A percentile compares a stretch with the other conserved stretches of the same genome.
Evolutionary conservation across 2,888 invertebrate species (phyloP).

Genomic region (Lottia scabra): DNA sequence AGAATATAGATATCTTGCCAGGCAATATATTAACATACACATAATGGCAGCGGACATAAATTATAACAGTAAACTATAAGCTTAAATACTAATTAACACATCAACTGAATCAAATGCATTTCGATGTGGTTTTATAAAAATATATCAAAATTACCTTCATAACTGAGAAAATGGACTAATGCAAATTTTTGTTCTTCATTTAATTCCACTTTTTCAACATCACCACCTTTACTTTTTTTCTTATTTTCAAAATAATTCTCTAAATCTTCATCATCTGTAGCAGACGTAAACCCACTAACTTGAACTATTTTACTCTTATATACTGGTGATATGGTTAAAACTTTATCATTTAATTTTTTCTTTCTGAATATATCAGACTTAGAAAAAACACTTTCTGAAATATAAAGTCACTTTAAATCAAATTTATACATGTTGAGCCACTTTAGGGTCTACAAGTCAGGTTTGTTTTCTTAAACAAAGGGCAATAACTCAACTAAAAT

Average conservation of each 20-base stretch:
- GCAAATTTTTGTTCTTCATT: slow-evolving; percentile 16
- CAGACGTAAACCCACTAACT: background rate
- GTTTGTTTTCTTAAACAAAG: no score
- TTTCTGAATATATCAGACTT: background rate
- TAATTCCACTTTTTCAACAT: slow-evolving; percentile 21
- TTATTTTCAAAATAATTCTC: slow-evolving; percentile 31
- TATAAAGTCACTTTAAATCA: background rate
- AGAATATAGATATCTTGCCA: no score
- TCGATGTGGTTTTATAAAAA: no score
- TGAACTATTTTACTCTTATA: background rate
- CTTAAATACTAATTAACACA: no score
- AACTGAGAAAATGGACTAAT: slow-evolving; percentile 26
- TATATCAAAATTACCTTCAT: slow-evolving; percentile 15
- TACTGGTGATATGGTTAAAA: background rate
- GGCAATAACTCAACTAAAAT: no score
- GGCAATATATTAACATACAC: no score
- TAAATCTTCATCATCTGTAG: slow-evolving; percentile 24
- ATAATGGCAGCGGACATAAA: no score
- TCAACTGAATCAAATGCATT: no score
- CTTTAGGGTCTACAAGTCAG: no score
- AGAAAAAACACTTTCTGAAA: background rate
- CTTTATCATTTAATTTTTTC: background rate
- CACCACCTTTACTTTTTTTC: slow-evolving; percentile 27
- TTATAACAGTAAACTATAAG: no score
- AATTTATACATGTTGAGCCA: no score